Conservation (phyloP, 2,888 invertebrate species). For the Aphidoletes aphidimyza region DNA sequence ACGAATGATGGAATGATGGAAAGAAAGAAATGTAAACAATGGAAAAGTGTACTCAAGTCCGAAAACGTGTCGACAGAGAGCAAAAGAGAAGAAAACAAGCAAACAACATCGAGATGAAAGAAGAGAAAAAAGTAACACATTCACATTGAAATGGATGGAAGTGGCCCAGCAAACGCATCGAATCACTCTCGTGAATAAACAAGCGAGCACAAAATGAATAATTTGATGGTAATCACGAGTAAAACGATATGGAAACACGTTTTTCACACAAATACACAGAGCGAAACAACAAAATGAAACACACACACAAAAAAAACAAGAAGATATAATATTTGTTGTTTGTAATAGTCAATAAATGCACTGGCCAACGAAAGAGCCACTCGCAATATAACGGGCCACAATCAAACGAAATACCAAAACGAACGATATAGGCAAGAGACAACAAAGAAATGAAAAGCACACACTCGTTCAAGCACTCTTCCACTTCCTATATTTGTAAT, state of each 20-base stretch:
- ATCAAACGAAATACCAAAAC: background rate
- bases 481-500: slow-evolving; percentile 16
- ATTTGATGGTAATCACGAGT: background rate
- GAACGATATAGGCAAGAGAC: background rate
- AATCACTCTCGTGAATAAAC: background rate
- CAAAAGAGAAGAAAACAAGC: background rate
- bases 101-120: too few species aligned
- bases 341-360: slow-evolving; percentile 36
- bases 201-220: background rate
- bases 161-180: background rate
- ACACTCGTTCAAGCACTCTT: background rate
- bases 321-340: background rate
- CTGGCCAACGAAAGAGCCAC: background rate
- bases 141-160: background rate
- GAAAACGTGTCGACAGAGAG: background rate
- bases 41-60: background rate
- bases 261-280: background rate
- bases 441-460: background rate
- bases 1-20: background rate
- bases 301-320: background rate
- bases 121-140: background rate
- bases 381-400: too few species aligned
- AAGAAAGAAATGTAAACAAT: background rate
- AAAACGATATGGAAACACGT: background rate
- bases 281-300: too few species aligned